These are phyloP conservation scores for Aspiorhynchus laticeps DNA, from an alignment of 2,113 vertebrate species.

Conservation along the genomic window DNA sequence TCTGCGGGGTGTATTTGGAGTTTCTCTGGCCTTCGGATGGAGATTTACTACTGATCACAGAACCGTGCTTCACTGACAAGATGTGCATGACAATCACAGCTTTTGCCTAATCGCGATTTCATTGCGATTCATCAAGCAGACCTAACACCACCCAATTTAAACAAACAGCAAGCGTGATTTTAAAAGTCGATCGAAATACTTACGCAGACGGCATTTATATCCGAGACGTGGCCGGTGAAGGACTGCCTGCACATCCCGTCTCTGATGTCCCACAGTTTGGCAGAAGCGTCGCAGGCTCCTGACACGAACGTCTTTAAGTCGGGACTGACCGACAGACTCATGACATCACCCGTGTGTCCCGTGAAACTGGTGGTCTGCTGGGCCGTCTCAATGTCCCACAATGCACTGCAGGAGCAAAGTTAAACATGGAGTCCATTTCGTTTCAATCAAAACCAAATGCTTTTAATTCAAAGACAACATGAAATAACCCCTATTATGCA, in stretches of 20 bases:
- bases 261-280: conserved; percentile 96
- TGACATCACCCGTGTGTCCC: conserved; percentile 95
- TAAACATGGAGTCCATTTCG: not conserved
- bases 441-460: not conserved
- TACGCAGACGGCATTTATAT: conserved; percentile 95
- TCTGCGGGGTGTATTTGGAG: too few species aligned
- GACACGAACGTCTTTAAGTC: conserved; percentile 94
- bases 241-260: conserved; percentile 98
- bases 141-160: not conserved
- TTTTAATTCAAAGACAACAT: not conserved
- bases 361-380: conserved; percentile 92
- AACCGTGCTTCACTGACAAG: too few species aligned
- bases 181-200: conserved; percentile 68
- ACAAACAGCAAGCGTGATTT: not conserved
- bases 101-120: too few species aligned
- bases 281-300: conserved; percentile 95
- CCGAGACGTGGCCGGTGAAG: conserved; percentile 92
- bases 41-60: too few species aligned
- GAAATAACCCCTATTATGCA: not conserved
- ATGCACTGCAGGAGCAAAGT: conserved; percentile 75
- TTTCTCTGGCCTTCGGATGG: too few species aligned
- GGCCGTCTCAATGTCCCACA: conserved; percentile 98
- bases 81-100: too few species aligned
- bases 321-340: conserved; percentile 95
- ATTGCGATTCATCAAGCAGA: too few species aligned